These are phyloP conservation scores for Enteromius paludinosus DNA, from an alignment of 2,797 vertebrate genomes.

Conservation along the genomic window DNA sequence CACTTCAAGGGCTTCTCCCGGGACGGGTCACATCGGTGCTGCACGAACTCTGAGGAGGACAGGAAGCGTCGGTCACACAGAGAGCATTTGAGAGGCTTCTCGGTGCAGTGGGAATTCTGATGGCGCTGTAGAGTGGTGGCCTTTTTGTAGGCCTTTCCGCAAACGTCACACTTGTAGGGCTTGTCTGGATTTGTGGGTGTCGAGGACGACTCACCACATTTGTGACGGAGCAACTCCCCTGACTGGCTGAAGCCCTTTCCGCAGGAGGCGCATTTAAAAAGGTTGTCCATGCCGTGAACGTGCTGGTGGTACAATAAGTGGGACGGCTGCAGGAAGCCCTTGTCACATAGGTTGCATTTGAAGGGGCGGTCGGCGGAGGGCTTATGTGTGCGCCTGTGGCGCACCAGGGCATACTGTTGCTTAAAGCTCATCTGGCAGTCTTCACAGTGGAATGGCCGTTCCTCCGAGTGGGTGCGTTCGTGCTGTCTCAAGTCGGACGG, in stretches of 20 bases:
- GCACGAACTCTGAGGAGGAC: slow-evolving; percentile 95
- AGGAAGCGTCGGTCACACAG: slow-evolving; percentile 96
- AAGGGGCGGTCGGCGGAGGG: slow-evolving; percentile 86
- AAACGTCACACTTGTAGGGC: slow-evolving; percentile 94
- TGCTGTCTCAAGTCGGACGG: slow-evolving; percentile 96
- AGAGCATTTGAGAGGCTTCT: slow-evolving; percentile 96
- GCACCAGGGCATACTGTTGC: slow-evolving; percentile 94
- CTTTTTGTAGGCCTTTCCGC: slow-evolving; percentile 95
- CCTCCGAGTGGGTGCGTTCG: slow-evolving; percentile 94
- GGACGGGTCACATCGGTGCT: slow-evolving; percentile 94
- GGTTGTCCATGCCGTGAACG: slow-evolving; percentile 94
- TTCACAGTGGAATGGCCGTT: slow-evolving; percentile 98
- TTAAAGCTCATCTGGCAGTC: slow-evolving; percentile 99
- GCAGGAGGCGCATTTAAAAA: slow-evolving; percentile 97
- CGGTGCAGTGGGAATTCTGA: slow-evolving; percentile 91
- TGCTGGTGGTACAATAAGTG: slow-evolving; percentile 98
- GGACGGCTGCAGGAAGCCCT: slow-evolving; percentile 94
- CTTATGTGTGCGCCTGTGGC: slow-evolving; percentile 94
- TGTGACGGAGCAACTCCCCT: slow-evolving; percentile 93
- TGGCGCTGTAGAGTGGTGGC: slow-evolving; percentile 95
- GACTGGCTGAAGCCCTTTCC: slow-evolving; percentile 98
- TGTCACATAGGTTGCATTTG: slow-evolving; percentile 96
- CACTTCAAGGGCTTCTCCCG: slow-evolving; percentile 96
- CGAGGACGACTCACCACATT: slow-evolving; percentile 83
- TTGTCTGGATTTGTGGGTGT: slow-evolving; percentile 83